These are phyloP conservation scores for Agonopterix arenella DNA, from an alignment of 2,888 invertebrate genomes.

Conservation along the genomic window DNA sequence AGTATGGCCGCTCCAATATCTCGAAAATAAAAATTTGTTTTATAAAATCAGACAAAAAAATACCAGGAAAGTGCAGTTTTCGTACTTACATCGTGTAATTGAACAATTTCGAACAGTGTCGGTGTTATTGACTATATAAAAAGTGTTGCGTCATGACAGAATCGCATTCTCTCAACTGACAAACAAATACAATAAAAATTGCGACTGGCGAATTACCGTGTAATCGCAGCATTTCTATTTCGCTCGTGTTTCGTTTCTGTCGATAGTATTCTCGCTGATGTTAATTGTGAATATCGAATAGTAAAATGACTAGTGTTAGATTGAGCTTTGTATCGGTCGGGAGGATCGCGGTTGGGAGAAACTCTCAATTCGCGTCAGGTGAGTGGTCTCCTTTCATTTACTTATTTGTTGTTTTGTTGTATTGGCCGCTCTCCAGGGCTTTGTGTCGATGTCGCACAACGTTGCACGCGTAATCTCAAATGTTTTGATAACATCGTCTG, in stretches of 20 bases:
- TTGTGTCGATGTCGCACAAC: conserved; percentile 37
- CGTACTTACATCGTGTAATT: conserved; percentile 55
- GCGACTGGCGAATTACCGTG: conserved; percentile 39
- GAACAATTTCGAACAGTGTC: conserved; percentile 43
- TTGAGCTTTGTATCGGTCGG: conserved; percentile 69
- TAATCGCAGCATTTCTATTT: conserved; percentile 44
- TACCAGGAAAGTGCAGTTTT: conserved; percentile 58
- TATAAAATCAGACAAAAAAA: conserved; percentile 56
- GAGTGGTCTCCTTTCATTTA: conserved; percentile 36
- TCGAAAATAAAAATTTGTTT: conserved; percentile 62
- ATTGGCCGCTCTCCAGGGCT: conserved; percentile 55
- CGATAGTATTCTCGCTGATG: conserved; percentile 52
- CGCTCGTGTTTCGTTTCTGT: conserved; percentile 38
- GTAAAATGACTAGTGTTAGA: conserved; percentile 70
- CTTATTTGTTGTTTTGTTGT: conserved; percentile 33
- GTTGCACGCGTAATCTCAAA: conserved; percentile 17
- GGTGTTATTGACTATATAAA: conserved; percentile 59
- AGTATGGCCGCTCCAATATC: conserved; percentile 70
- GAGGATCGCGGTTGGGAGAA: conserved; percentile 66
- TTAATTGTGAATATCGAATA: conserved; percentile 47
- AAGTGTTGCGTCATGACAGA: conserved; percentile 77
- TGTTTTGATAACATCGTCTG: background rate
- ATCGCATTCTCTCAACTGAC: conserved; percentile 66
- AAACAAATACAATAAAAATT: conserved; percentile 74
- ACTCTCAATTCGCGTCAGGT: conserved; percentile 65